Evolutionary conservation across 2,797 vertebrate genomes (phyloP).

Genomic region (Glossophaga mutica): DNA sequence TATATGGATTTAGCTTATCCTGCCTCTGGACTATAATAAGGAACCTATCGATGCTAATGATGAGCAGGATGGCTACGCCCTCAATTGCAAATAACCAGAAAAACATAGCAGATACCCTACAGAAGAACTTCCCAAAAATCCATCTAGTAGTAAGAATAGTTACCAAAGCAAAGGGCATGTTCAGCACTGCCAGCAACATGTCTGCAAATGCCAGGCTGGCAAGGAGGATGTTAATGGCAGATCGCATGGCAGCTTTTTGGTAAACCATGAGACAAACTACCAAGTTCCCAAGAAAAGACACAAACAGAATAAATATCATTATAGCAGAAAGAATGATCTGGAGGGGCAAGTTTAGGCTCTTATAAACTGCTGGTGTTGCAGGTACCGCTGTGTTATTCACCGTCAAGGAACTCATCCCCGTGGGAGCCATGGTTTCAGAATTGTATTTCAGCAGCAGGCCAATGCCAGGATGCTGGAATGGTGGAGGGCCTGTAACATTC

Average conservation of each 20-base stretch:
- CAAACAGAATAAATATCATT: conserved; percentile 90
- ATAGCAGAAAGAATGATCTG: conserved; percentile 92
- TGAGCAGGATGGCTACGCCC: conserved; percentile 95
- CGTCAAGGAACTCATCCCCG: conserved; percentile 76
- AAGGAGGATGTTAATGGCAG: conserved; percentile 98
- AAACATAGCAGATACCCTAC: conserved; percentile 94
- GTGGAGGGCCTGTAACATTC: conserved; percentile 84
- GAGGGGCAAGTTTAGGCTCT: conserved; percentile 88
- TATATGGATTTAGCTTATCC: conserved; percentile 94
- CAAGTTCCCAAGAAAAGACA: conserved; percentile 94
- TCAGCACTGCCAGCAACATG: conserved; percentile 94
- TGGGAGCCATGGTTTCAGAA: conserved; percentile 78
- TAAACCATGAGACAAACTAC: conserved; percentile 99
- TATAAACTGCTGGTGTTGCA: conserved; percentile 77
- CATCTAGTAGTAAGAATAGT: conserved; percentile 91
- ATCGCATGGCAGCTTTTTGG: conserved; percentile 97
- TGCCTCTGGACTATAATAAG: conserved; percentile 98
- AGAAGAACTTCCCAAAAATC: conserved; percentile 94
- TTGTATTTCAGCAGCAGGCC: conserved; percentile 77
- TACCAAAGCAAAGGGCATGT: conserved; percentile 96
- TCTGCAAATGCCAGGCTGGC: conserved; percentile 97
- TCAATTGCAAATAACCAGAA: conserved; percentile 98
- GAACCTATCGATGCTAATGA: conserved; percentile 98
- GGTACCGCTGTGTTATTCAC: conserved; percentile 78
- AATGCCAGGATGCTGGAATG: conserved; percentile 77